phyloP scores from a whole-genome alignment of 2,797 vertebrate species.

The Lemur catta region DNA sequence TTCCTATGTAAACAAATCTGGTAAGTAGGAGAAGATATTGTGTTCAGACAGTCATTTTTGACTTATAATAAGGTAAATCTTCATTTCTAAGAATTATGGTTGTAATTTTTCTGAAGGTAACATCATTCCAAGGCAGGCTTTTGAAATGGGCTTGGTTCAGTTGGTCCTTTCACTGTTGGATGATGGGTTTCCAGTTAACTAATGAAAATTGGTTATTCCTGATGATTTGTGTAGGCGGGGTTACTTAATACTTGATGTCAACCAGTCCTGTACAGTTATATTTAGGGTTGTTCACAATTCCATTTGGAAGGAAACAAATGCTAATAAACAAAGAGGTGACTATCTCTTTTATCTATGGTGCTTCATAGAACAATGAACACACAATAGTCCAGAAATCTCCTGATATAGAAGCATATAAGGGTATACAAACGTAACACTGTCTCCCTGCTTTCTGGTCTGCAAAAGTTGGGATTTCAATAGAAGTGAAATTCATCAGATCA shows the following conservation, averaged over 20 bases:
- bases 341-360: background rate
- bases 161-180: background rate
- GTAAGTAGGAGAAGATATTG: conserved; percentile 64
- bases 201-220: conserved; percentile 41
- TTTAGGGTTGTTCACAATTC: conserved; percentile 47
- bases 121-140: conserved; percentile 12
- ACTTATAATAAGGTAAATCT: conserved; percentile 73
- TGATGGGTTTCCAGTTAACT: conserved; percentile 57
- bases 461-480: background rate
- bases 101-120: conserved; percentile 75
- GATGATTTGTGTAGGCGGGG: conserved; percentile 62
- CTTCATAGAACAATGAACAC: conserved; percentile 25
- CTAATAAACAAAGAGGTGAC: conserved; percentile 8
- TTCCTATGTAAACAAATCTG: conserved; percentile 80
- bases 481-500: conserved; percentile 10
- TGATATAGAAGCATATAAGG: background rate
- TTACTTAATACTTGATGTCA: conserved; percentile 53
- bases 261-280: background rate
- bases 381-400: background rate
- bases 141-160: conserved; percentile 49
- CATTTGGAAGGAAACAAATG: conserved; percentile 58
- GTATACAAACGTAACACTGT: background rate
- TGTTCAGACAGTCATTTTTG: conserved; percentile 66
- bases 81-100: conserved; percentile 77
- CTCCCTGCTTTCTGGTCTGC: background rate